A percentile compares a stretch with the other conserved stretches of the same genome.
phyloP scores from a whole-genome alignment of 2,888 invertebrate genomes.

The Bursaphelenchus okinawaensis region DNA sequence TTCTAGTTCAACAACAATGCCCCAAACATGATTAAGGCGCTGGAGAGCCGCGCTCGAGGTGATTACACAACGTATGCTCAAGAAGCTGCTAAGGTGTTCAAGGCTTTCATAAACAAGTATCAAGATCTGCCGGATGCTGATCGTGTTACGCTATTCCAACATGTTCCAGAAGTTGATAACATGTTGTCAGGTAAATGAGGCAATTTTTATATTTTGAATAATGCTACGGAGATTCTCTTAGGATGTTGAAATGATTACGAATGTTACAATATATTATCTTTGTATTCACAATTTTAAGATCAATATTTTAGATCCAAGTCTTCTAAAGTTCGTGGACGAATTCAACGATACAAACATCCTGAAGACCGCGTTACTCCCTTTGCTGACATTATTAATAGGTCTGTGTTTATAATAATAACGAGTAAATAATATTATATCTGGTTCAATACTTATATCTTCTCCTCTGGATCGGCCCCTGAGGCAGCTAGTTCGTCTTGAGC shows the following conservation, averaged over 20 bases:
- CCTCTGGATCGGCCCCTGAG: conserved; percentile 2
- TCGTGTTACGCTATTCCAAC: not conserved
- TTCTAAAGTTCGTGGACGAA: not conserved
- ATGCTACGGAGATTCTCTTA: too few species aligned
- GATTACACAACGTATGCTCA: not conserved
- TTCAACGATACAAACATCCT: not conserved
- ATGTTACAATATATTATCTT: too few species aligned
- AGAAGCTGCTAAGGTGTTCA: not conserved
- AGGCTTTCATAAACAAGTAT: not conserved
- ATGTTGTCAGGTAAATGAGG: too few species aligned
- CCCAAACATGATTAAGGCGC: not conserved
- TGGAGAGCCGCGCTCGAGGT: not conserved
- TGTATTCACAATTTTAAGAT: too few species aligned
- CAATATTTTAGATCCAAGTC: too few species aligned
- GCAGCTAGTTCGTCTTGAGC: conserved; percentile 2
- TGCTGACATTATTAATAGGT: not conserved
- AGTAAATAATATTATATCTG: not conserved
- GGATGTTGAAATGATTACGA: too few species aligned
- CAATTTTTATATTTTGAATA: too few species aligned
- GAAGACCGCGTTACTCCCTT: too few species aligned
- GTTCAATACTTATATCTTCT: not conserved
- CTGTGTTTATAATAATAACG: not conserved
- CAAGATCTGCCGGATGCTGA: not conserved
- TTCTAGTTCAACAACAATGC: not conserved
- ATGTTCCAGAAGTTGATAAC: not conserved